These are phyloP conservation scores for Andrena hattorfiana DNA, from an alignment of 2,888 invertebrate species.

Conservation along the genomic window DNA sequence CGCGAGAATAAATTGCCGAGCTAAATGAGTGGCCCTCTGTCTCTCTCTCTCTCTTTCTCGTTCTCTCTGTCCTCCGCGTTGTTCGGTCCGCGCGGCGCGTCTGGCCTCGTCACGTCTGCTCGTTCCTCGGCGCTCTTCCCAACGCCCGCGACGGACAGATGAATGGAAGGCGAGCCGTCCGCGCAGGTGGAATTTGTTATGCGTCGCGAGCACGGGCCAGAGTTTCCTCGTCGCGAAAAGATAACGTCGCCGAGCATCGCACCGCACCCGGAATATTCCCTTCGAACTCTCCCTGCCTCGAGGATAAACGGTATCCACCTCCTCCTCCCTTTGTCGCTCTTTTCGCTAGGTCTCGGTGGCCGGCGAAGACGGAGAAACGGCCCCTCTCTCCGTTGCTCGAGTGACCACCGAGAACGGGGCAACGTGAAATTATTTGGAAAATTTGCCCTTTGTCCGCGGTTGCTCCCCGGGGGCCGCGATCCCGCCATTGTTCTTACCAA, in stretches of 20 bases:
- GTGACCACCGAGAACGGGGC: slow-evolving; percentile 45
- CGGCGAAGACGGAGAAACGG: slow-evolving; percentile 26
- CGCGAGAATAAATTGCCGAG: slow-evolving; percentile 82
- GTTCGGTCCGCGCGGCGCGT: background rate
- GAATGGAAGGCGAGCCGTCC: slow-evolving; percentile 64
- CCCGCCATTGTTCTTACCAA: slow-evolving; percentile 73
- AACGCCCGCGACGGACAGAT: slow-evolving; percentile 55
- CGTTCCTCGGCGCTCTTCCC: slow-evolving; percentile 30
- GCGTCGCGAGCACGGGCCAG: slow-evolving; percentile 59
- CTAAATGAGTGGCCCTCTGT: slow-evolving; percentile 74
- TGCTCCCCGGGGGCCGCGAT: slow-evolving; percentile 21
- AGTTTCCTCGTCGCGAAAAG: background rate
- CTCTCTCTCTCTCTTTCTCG: slow-evolving; percentile 24
- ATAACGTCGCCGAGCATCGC: background rate
- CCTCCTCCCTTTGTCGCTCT: background rate
- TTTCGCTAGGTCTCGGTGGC: background rate
- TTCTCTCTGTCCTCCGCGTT: background rate
- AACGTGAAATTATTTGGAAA: slow-evolving; percentile 82
- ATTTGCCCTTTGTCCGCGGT: slow-evolving; percentile 70
- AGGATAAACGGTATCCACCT: slow-evolving; percentile 11
- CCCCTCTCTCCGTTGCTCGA: slow-evolving; percentile 12
- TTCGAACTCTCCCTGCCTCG: background rate
- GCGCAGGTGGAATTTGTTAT: slow-evolving; percentile 67
- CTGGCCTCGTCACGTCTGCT: slow-evolving; percentile 61
- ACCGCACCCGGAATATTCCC: slow-evolving; percentile 24